These are phyloP conservation scores for Esox lucius DNA, from an alignment of 2,797 vertebrate genomes.

Conservation along the genomic window DNA sequence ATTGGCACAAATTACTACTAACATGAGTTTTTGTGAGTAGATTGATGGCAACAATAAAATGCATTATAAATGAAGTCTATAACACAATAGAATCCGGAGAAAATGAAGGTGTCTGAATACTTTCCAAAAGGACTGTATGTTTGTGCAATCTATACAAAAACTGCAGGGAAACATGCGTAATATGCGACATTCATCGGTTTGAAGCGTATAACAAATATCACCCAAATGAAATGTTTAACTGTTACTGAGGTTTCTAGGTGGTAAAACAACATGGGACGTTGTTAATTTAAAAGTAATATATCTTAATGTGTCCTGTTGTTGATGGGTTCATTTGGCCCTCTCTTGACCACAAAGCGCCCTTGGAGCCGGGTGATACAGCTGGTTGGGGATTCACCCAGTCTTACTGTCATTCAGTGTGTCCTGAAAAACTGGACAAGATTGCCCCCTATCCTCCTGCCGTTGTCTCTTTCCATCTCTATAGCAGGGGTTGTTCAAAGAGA, in stretches of 20 bases:
- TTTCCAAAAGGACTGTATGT: too few species aligned
- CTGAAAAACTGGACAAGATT: not conserved
- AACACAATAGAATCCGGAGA: not conserved
- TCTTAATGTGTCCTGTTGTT: not conserved
- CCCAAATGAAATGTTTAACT: too few species aligned
- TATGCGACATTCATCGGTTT: not conserved
- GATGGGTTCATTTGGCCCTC: not conserved
- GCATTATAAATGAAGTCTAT: too few species aligned
- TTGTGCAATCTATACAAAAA: too few species aligned
- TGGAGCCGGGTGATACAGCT: not conserved
- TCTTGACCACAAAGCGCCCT: not conserved
- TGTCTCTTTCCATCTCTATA: not conserved
- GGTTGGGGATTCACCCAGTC: not conserved
- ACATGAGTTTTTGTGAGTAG: too few species aligned
- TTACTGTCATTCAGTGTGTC: not conserved
- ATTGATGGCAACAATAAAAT: too few species aligned
- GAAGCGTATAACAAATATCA: not conserved
- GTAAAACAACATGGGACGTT: not conserved
- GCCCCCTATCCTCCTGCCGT: not conserved
- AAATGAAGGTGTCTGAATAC: not conserved
- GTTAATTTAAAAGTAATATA: not conserved
- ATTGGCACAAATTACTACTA: too few species aligned
- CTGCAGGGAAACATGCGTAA: too few species aligned
- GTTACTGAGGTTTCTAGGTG: not conserved
- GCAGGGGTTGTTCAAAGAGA: not conserved